phyloP scores from a whole-genome alignment of 2,888 invertebrate species.

The Strigamia crassipes region DNA sequence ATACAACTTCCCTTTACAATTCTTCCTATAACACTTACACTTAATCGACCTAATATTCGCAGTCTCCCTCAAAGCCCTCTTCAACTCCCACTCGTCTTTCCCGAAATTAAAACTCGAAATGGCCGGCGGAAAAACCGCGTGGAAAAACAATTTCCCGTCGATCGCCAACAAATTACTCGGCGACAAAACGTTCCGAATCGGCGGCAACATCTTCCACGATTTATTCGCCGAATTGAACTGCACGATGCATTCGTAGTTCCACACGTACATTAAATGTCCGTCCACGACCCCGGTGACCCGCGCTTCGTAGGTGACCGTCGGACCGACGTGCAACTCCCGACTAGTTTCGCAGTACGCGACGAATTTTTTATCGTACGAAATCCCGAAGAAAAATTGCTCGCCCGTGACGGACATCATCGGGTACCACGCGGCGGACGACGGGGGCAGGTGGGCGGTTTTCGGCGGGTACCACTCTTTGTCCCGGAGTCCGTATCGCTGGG shows the following conservation, averaged over 20 bases:
- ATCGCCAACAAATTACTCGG: constrained; percentile 4
- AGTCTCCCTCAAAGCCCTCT: neutral
- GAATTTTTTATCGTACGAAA: neutral
- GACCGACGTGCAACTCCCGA: neutral
- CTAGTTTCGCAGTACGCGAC: neutral
- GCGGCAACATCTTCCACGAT: neutral
- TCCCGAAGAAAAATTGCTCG: neutral
- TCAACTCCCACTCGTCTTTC: neutral
- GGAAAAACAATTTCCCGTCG: neutral
- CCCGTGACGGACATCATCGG: neutral
- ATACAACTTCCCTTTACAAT: neutral
- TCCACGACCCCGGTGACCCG: neutral
- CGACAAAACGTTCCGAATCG: neutral
- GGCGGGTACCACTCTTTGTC: neutral
- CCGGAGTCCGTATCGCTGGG: neutral
- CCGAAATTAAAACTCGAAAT: neutral
- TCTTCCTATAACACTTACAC: neutral
- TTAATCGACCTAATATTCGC: neutral
- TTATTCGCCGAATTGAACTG: neutral
- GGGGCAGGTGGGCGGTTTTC: neutral
- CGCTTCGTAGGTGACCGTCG: neutral
- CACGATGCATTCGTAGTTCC: neutral
- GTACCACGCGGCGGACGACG: neutral
- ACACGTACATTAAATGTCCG: neutral
- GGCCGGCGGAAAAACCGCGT: neutral